Conservation (phyloP, 1,140 invertebrate species). For the Drosophila sulfurigaster region DNA sequence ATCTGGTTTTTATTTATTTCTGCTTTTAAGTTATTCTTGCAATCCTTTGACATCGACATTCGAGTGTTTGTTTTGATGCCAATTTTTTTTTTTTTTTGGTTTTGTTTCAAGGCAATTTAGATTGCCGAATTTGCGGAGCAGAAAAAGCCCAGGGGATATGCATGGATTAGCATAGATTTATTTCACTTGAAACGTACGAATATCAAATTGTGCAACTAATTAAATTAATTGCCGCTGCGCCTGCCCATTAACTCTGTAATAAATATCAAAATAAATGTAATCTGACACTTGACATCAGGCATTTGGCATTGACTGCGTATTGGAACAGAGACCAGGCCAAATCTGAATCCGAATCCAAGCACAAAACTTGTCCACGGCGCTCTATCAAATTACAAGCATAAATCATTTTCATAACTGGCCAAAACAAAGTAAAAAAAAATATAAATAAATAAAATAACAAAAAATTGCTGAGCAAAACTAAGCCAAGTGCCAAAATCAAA, state of each 20-base stretch:
- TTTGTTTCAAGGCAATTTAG: conserved; percentile 48
- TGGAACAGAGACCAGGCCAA: conserved; percentile 24
- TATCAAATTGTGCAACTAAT: conserved; percentile 67
- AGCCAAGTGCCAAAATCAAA: conserved; percentile 75
- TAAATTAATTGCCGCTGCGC: conserved; percentile 76
- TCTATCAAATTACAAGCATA: conserved; percentile 80
- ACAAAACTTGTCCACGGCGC: conserved; percentile 65
- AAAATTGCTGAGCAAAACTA: conserved; percentile 45
- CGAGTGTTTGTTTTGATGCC: conserved; percentile 26
- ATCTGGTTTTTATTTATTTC: conserved; percentile 56
- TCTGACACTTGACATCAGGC: conserved; percentile 78
- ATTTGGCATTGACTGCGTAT: conserved; percentile 71
- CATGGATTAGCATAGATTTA: conserved; percentile 30
- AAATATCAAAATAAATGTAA: conserved; percentile 81
- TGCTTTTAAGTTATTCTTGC: conserved; percentile 24
- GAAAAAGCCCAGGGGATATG: conserved; percentile 36
- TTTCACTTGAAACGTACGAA: conserved; percentile 20
- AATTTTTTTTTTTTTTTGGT: conserved; percentile 2
- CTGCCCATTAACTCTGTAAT: conserved; percentile 74
- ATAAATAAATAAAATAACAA: conserved; percentile 19
- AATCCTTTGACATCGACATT: conserved; percentile 79
- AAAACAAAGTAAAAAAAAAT: conserved; percentile 29
- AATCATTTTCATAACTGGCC: conserved; percentile 77
- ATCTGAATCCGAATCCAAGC: not conserved
- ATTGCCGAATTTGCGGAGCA: conserved; percentile 28